Evolutionary conservation across 2,113 vertebrate genomes (phyloP).

Genomic region (Scartelaos histophorus): DNA sequence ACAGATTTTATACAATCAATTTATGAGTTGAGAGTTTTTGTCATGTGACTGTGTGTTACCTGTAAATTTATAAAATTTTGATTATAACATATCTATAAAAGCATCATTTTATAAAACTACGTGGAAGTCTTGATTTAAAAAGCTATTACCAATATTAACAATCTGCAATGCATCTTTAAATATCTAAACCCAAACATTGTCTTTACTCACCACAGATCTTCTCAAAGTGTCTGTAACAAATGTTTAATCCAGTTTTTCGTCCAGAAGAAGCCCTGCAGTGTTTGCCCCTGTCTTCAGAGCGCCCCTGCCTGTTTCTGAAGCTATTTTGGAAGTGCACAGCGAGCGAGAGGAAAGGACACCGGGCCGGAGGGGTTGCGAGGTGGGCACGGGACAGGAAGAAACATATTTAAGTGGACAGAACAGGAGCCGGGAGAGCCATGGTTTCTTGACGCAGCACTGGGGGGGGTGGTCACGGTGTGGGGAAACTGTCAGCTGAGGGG

Average conservation of each 20-base stretch:
- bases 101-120: too few species aligned
- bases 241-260: slow-evolving; percentile 45
- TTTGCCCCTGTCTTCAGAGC: slow-evolving; percentile 47
- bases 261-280: slow-evolving; percentile 38
- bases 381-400: slow-evolving; percentile 44
- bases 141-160: neutral
- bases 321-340: slow-evolving; percentile 59
- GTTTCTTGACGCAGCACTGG: slow-evolving; percentile 19
- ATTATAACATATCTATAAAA: too few species aligned
- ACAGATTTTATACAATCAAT: neutral
- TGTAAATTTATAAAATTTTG: too few species aligned
- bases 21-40: neutral
- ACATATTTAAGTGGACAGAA: slow-evolving; percentile 42
- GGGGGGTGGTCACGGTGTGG: slow-evolving; percentile 29
- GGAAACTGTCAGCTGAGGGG: slow-evolving; percentile 49
- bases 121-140: too few species aligned
- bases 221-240: slow-evolving; percentile 24
- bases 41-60: too few species aligned
- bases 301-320: slow-evolving; percentile 40
- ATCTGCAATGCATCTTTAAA: neutral
- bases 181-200: slow-evolving; percentile 1
- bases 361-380: slow-evolving; percentile 13
- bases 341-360: slow-evolving; percentile 26
- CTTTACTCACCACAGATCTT: slow-evolving; percentile 57
- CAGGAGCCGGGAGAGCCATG: slow-evolving; percentile 58